Evolutionary conservation across 2,888 invertebrate species (phyloP).

Genomic region (Caenorhabditis virilis): DNA sequence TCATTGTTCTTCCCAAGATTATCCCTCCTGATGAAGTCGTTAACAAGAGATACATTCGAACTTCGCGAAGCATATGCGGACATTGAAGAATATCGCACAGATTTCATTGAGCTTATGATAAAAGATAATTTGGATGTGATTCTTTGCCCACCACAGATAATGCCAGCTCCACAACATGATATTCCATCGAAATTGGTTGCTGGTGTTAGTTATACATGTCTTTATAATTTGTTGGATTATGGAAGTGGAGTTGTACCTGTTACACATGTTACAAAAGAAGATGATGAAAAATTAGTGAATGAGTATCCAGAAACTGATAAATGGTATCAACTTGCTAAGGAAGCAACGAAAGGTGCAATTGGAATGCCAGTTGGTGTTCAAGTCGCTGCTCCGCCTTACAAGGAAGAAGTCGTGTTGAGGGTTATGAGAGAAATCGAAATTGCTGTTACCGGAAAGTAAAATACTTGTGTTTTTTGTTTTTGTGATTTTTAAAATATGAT

Average conservation of each 20-base stretch:
- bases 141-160: conserved; percentile 48
- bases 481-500: conserved; percentile 1
- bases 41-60: conserved; percentile 39
- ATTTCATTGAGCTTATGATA: conserved; percentile 45
- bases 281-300: conserved; percentile 50
- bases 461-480: no score
- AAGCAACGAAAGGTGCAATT: conserved; percentile 44
- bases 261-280: conserved; percentile 60
- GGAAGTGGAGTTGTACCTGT: conserved; percentile 69
- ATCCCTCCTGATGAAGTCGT: conserved; percentile 19
- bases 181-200: conserved; percentile 51
- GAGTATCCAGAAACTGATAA: conserved; percentile 53
- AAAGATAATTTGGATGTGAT: conserved; percentile 44
- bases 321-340: conserved; percentile 51
- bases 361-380: conserved; percentile 63
- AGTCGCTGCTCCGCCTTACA: conserved; percentile 58
- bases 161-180: conserved; percentile 52
- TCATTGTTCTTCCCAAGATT: conserved; percentile 17
- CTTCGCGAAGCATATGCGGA: conserved; percentile 51
- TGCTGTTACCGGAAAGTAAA: conserved; percentile 39
- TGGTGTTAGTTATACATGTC: conserved; percentile 62
- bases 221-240: conserved; percentile 69
- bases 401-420: conserved; percentile 55
- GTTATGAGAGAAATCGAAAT: conserved; percentile 57
- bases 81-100: conserved; percentile 51